Evolutionary conservation across 1,140 invertebrate species (phyloP), one percentile per base, ranked within the genome.

Genomic region (Ostrea edulis): DNA sequence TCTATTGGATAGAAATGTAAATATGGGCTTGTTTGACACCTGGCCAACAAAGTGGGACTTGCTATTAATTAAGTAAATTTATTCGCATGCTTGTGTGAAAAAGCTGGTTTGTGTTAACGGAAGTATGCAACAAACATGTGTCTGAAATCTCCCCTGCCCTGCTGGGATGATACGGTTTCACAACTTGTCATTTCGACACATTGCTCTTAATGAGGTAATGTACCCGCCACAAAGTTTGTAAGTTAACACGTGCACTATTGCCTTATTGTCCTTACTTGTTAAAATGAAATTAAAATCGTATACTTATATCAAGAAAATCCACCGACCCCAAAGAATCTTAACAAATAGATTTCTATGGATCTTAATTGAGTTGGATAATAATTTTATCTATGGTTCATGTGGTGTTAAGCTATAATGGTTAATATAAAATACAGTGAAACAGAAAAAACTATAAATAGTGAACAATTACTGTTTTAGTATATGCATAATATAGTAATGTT

Each of bases 81-180:
- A 77, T 35, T 77, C 68, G 68, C 35, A 77, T 25, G 12, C 22
- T 29, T 77, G 68, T 77, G 68, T 77, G 68, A 77, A 77, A 77
- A 77, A 29, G 25, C 29, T 25, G 58, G 17, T 77, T 35, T 22
- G 14, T 20, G 8, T 35, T 77, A 77, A 77, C 68, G 68, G 68
- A 77, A 77, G 68, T 77, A 14, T 29, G 14, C 68, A 14, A n/a
- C 65, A 77, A 22, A 11, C 29, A 29, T 25, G 68, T 77, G 68
- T 77, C 68, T 35, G 22, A 29, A 77, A 35, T 29, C 9, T 29
- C 25, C 17, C 68, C 58, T 35, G 22, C 25, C 22, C 55, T 77
- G 68, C 29, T 77, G 68, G 25, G 68, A 77, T 11, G 29, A 14
- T 35, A 35, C 68, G 29, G 68, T 77, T 29, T 29, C 68, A 77